Evolutionary conservation across 2,888 invertebrate genomes (phyloP).

Genomic region (Galeopsomyia nigrocyanea): DNA sequence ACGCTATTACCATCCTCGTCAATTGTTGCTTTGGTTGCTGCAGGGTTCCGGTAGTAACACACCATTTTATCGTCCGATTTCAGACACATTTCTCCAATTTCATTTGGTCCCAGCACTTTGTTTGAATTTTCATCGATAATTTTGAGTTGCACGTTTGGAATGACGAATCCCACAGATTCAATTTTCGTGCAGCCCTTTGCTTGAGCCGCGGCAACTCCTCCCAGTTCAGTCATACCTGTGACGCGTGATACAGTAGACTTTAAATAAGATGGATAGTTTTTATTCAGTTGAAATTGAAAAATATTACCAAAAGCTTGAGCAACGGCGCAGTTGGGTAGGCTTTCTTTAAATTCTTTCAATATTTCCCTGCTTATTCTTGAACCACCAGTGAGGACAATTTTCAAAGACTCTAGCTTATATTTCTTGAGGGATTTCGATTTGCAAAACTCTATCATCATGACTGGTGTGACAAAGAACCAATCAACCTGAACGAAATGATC

Average conservation of each 20-base stretch:
- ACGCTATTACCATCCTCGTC: slow-evolving; percentile 68
- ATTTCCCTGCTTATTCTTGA: slow-evolving; percentile 52
- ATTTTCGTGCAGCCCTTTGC: slow-evolving; percentile 21
- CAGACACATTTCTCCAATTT: slow-evolving; percentile 52
- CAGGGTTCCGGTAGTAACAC: slow-evolving; percentile 71
- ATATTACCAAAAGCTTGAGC: slow-evolving; percentile 54
- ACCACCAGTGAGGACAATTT: slow-evolving; percentile 52
- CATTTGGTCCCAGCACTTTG: slow-evolving; percentile 53
- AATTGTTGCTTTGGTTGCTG: slow-evolving; percentile 70
- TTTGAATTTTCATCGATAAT: slow-evolving; percentile 52
- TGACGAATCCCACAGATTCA: slow-evolving; percentile 56
- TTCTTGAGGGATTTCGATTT: slow-evolving; percentile 51
- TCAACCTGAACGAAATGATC: slow-evolving; percentile 48
- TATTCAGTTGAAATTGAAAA: too few relatives aligned
- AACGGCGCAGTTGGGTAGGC: slow-evolving; percentile 25
- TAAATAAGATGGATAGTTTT: too few relatives aligned
- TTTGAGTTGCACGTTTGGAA: slow-evolving; percentile 53
- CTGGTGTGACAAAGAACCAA: slow-evolving; percentile 53
- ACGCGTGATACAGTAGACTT: not conserved
- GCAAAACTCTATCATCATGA: slow-evolving; percentile 49
- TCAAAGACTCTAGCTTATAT: slow-evolving; percentile 53
- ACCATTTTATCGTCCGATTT: slow-evolving; percentile 65
- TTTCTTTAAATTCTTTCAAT: slow-evolving; percentile 33
- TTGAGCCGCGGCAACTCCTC: slow-evolving; percentile 49
- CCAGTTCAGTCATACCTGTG: slow-evolving; percentile 59